Evolutionary conservation across 1,140 invertebrate genomes (phyloP).

Genomic region (Drosophila bipectinata): DNA sequence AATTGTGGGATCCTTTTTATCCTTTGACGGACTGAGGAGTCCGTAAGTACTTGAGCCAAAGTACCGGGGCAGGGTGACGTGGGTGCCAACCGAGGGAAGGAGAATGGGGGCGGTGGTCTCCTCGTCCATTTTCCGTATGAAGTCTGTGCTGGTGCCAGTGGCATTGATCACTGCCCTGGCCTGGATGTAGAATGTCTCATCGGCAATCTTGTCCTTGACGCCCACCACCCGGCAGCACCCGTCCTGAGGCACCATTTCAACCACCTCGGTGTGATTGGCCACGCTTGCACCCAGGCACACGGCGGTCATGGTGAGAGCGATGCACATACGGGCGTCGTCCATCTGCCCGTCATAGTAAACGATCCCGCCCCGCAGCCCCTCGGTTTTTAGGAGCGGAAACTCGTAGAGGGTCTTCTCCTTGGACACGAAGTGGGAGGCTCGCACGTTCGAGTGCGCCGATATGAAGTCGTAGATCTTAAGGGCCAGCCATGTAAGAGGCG

Average conservation of each 20-base stretch:
- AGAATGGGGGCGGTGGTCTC: slow-evolving; percentile 29
- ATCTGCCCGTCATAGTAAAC: slow-evolving; percentile 68
- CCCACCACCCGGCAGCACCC: slow-evolving; percentile 32
- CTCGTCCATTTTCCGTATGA: slow-evolving; percentile 45
- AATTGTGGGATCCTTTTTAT: slow-evolving; percentile 12
- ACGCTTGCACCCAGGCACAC: slow-evolving; percentile 48
- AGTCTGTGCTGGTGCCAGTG: slow-evolving; percentile 53
- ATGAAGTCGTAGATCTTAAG: slow-evolving; percentile 62
- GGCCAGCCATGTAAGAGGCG: slow-evolving; percentile 56
- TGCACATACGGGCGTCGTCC: slow-evolving; percentile 68
- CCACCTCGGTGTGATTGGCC: slow-evolving; percentile 43
- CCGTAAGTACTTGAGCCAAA: slow-evolving; percentile 56
- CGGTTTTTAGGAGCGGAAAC: slow-evolving; percentile 49
- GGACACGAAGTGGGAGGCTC: slow-evolving; percentile 50
- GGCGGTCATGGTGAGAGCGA: slow-evolving; percentile 55
- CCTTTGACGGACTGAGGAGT: slow-evolving; percentile 32
- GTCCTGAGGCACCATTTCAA: slow-evolving; percentile 14
- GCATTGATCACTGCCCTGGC: slow-evolving; percentile 55
- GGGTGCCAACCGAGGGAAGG: slow-evolving; percentile 37
- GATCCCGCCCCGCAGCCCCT: slow-evolving; percentile 47
- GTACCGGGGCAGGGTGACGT: slow-evolving; percentile 49
- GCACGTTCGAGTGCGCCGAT: slow-evolving; percentile 49
- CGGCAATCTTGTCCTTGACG: slow-evolving; percentile 31
- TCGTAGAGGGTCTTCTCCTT: slow-evolving; percentile 38
- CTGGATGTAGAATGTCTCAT: slow-evolving; percentile 24